These are phyloP conservation scores for Scalopus aquaticus DNA, from an alignment of 2,113 vertebrate genomes.

Conservation along the genomic window DNA sequence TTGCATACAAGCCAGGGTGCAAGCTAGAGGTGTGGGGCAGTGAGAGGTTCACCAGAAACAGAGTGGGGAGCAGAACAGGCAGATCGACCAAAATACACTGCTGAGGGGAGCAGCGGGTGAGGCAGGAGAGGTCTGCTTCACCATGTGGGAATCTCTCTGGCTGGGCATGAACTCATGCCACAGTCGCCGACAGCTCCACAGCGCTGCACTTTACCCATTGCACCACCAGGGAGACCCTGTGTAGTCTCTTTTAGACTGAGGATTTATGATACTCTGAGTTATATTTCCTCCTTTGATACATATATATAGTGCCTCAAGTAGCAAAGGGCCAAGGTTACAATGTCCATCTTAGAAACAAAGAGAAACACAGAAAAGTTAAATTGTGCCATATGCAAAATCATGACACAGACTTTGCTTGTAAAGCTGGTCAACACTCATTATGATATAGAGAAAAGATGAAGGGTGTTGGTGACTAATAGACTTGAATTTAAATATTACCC, in stretches of 20 bases:
- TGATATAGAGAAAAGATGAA: not conserved
- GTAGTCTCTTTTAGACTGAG: not conserved
- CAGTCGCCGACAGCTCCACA: too few relatives aligned
- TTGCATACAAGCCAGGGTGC: too few relatives aligned
- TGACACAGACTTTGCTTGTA: not conserved
- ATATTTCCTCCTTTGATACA: not conserved
- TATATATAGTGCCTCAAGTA: not conserved
- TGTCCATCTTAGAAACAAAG: conserved; percentile 13
- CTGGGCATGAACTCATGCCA: too few relatives aligned
- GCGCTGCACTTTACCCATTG: too few relatives aligned
- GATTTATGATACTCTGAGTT: not conserved
- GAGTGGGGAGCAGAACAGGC: too few relatives aligned
- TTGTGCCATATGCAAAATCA: not conserved
- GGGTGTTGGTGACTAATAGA: not conserved
- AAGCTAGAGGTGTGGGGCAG: too few relatives aligned
- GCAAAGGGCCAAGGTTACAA: not conserved
- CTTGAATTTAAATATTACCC: not conserved
- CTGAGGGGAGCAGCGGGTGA: too few relatives aligned
- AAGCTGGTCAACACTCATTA: not conserved
- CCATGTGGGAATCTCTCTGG: too few relatives aligned
- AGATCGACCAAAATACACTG: too few relatives aligned
- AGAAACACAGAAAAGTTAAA: conserved; percentile 7
- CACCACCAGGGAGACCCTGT: too few relatives aligned
- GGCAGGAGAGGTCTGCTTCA: too few relatives aligned
- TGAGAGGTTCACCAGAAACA: too few relatives aligned